Conservation (phyloP, 2,797 vertebrate species). For the Morus bassanus region DNA sequence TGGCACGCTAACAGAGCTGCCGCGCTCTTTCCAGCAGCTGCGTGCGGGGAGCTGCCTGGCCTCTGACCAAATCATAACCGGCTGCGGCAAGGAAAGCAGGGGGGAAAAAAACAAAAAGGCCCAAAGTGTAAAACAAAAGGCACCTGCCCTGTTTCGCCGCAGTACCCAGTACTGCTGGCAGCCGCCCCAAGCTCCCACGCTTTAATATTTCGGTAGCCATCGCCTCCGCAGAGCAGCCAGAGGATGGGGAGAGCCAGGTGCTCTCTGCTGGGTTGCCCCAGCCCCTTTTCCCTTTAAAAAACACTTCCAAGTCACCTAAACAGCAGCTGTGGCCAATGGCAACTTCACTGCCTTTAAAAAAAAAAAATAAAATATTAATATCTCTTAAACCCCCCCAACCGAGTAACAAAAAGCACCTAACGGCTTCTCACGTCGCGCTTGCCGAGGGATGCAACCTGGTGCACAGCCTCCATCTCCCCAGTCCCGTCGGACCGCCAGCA, state of each 20-base stretch:
- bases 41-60: neutral
- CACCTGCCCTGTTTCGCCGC: neutral
- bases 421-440: neutral
- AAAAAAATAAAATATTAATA: neutral
- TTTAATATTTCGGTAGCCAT: neutral
- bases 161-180: neutral
- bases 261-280: neutral
- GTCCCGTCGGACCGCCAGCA: neutral
- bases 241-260: neutral
- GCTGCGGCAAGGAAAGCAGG: neutral
- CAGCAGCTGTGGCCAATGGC: neutral
- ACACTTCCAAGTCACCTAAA: neutral
- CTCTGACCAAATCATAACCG: neutral
- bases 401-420: neutral
- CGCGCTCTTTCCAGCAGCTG: neutral
- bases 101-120: neutral
- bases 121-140: constrained; percentile 1
- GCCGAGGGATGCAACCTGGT: neutral
- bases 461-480: neutral
- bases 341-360: neutral
- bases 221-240: neutral
- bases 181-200: neutral
- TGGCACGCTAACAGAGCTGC: neutral
- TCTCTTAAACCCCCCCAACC: accelerated
- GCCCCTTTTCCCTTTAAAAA: neutral